Evolutionary conservation across 2,797 vertebrate species (phyloP).

Genomic region (Philypnodon macrostomus): DNA sequence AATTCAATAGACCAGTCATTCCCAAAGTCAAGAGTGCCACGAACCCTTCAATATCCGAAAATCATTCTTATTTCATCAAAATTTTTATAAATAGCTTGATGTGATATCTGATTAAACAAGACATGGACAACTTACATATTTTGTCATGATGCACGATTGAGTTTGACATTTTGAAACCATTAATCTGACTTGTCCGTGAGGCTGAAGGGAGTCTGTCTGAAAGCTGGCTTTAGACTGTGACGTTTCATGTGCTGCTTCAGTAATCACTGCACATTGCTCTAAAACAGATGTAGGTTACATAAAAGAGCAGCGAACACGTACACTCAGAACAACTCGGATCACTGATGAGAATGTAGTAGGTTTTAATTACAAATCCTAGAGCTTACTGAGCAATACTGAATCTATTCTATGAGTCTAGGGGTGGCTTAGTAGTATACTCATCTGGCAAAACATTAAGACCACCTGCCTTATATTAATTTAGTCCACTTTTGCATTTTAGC

Average conservation of each 20-base stretch:
- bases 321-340: slow-evolving; percentile 12
- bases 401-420: neutral
- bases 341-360: slow-evolving; percentile 7
- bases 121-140: no score
- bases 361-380: slow-evolving; percentile 4
- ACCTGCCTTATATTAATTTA: no score
- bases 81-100: no score
- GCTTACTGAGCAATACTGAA: slow-evolving; percentile 3
- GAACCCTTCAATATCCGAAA: no score
- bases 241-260: slow-evolving; percentile 12
- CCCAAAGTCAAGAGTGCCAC: no score
- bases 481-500: no score
- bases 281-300: slow-evolving; percentile 39
- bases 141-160: no score
- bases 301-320: slow-evolving; percentile 23
- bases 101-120: no score
- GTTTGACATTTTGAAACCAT: neutral
- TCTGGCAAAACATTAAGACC: no score
- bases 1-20: no score
- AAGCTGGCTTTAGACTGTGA: neutral
- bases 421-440: no score
- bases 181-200: slow-evolving; percentile 1
- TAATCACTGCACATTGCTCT: slow-evolving; percentile 12
- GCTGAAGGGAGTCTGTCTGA: neutral
- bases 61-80: no score